phyloP scores from a whole-genome alignment of 2,888 invertebrate genomes.

The Amiota mariae region DNA sequence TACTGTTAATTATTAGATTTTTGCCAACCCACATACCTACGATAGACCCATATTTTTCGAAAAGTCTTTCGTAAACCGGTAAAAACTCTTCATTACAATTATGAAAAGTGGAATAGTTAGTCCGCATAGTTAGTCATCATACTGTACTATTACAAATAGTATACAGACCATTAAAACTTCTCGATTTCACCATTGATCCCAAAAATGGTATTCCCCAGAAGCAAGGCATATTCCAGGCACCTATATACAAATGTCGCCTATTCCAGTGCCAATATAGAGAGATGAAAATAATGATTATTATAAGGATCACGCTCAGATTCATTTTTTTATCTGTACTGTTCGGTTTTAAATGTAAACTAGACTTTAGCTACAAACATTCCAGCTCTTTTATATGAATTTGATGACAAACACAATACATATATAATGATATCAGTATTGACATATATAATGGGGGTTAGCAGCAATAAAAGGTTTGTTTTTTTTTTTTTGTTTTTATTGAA shows the following conservation, averaged over 20 bases:
- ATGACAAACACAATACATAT: no score
- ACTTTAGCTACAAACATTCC: neutral
- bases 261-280: conserved; percentile 24
- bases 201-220: conserved; percentile 7
- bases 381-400: neutral
- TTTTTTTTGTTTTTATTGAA: no score
- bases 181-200: neutral
- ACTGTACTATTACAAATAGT: neutral
- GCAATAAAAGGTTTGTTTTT: no score
- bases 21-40: neutral
- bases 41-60: neutral
- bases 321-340: neutral
- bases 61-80: neutral
- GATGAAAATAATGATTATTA: neutral
- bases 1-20: neutral
- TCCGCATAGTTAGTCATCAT: neutral
- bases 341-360: neutral
- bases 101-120: neutral
- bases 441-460: no score
- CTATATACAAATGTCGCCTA: neutral
- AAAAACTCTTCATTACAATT: conserved; percentile 8
- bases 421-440: no score
- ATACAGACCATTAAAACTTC: neutral
- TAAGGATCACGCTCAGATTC: neutral
- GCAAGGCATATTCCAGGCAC: neutral